Conservation (phyloP, 1,140 invertebrate species). For the Drosophila nasuta region DNA sequence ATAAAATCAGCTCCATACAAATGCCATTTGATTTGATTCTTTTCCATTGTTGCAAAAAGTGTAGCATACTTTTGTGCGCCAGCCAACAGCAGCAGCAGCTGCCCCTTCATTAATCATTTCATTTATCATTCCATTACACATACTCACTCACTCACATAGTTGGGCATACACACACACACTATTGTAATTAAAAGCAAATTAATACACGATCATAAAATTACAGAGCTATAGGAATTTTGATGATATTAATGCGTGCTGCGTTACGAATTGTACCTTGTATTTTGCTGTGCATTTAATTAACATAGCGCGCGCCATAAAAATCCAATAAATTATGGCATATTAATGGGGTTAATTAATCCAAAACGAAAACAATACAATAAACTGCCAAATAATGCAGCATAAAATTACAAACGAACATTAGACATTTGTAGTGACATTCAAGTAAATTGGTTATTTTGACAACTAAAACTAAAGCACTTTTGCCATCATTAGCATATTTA, state of each 20-base stretch:
- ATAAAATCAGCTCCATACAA: conserved; percentile 40
- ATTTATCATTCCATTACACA: conserved; percentile 50
- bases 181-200: conserved; percentile 46
- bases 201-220: conserved; percentile 26
- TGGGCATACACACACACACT: background rate
- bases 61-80: conserved; percentile 60
- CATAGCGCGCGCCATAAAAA: background rate
- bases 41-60: conserved; percentile 36
- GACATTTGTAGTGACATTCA: background rate
- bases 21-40: conserved; percentile 14
- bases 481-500: conserved; percentile 11
- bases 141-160: background rate
- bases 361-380: background rate
- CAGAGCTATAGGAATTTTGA: conserved; percentile 1
- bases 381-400: background rate
- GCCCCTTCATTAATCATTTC: conserved; percentile 70
- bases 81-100: background rate
- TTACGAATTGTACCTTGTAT: background rate
- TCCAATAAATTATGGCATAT: conserved; percentile 10
- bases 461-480: conserved; percentile 1
- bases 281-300: conserved; percentile 20
- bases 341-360: conserved; percentile 14
- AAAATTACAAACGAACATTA: background rate
- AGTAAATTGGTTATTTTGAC: background rate
- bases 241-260: background rate